phyloP scores from a whole-genome alignment of 2,888 invertebrate genomes.

The Cheilosia variabilis region DNA sequence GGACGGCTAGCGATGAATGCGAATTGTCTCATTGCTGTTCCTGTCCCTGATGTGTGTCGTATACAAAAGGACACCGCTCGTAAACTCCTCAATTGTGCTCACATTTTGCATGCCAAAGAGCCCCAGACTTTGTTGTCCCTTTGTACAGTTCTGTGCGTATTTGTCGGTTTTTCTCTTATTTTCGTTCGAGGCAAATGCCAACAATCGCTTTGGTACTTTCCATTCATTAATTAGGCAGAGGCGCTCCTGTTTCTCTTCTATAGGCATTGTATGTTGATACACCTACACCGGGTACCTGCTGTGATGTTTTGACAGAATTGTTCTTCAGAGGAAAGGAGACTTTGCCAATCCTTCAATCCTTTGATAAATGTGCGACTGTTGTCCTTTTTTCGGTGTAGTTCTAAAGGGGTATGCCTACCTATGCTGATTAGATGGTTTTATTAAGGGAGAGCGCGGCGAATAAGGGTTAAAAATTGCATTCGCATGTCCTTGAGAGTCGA shows the following conservation, averaged over 20 bases:
- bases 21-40: background rate
- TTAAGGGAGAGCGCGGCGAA: background rate
- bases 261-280: background rate
- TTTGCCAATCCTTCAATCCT: slow-evolving; percentile 23
- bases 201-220: background rate
- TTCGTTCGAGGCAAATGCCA: slow-evolving; percentile 3
- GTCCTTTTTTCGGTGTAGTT: slow-evolving; percentile 19
- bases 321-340: background rate
- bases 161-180: slow-evolving; percentile 41
- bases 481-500: slow-evolving; percentile 23
- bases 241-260: slow-evolving; percentile 60
- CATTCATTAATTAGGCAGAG: slow-evolving; percentile 55
- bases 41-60: background rate
- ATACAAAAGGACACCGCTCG: slow-evolving; percentile 36
- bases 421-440: slow-evolving; percentile 28
- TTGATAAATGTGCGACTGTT: slow-evolving; percentile 19
- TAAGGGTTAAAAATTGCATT: slow-evolving; percentile 48
- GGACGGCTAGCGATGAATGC: background rate
- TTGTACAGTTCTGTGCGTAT: slow-evolving; percentile 1
- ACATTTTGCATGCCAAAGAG: slow-evolving; percentile 51
- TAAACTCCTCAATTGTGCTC: slow-evolving; percentile 12
- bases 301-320: slow-evolving; percentile 53
- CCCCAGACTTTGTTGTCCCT: slow-evolving; percentile 32
- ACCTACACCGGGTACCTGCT: slow-evolving; percentile 34
- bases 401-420: background rate